Conservation (phyloP, 2,888 invertebrate genomes). For the Xestia ashworthii region DNA sequence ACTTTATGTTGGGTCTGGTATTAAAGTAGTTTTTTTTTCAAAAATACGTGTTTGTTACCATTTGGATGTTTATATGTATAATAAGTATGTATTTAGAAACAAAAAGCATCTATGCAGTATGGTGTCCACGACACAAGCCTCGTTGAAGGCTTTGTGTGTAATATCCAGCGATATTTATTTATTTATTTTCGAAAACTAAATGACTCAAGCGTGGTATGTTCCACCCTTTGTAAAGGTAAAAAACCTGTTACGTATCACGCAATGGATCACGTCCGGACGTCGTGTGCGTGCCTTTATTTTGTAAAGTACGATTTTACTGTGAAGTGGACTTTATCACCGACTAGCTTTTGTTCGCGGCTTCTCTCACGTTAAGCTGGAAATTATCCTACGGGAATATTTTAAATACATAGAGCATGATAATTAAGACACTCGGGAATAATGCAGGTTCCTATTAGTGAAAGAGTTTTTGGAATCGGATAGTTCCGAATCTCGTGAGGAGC, state of each 20-base stretch:
- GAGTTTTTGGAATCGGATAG: neutral
- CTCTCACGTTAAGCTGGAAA: neutral
- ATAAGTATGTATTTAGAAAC: too few relatives aligned
- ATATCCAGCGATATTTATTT: too few relatives aligned
- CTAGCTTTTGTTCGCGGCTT: neutral
- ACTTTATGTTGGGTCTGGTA: neutral
- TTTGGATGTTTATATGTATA: too few relatives aligned
- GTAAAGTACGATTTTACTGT: conserved; percentile 15
- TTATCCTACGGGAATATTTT: neutral
- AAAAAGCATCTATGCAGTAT: too few relatives aligned
- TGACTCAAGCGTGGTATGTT: neutral
- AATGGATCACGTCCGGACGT: conserved; percentile 44
- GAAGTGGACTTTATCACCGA: conserved; percentile 16
- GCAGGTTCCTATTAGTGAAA: neutral
- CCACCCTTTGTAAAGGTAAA: conserved; percentile 27
- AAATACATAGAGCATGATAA: neutral
- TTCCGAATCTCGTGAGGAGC: too few relatives aligned
- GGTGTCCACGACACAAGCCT: too few relatives aligned
- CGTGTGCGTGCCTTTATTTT: conserved; percentile 46
- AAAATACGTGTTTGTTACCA: neutral
- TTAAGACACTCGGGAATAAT: neutral
- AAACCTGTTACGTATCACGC: conserved; percentile 57
- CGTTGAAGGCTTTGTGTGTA: too few relatives aligned
- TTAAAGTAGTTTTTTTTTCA: neutral
- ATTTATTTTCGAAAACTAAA: neutral